Evolutionary conservation across 2,888 invertebrate genomes (phyloP), one percentile per base, ranked within the genome.

Genomic region (Stratiomys singularior): DNA sequence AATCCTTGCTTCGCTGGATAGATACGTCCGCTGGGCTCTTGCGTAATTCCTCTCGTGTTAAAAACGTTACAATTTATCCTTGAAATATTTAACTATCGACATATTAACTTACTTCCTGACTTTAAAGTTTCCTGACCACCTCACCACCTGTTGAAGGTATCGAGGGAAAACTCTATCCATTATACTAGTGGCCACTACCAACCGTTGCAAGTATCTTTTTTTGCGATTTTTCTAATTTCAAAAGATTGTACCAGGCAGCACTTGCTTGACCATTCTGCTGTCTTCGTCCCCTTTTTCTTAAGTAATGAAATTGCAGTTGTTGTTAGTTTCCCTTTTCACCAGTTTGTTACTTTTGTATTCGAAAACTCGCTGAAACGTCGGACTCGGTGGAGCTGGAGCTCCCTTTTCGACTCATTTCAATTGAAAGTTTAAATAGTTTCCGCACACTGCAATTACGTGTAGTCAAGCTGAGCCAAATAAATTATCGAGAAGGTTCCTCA

Each of bases 361-460:
- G 13, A 13, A 3, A 9, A 18, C 27, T 37, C 44, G n/a, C 18
- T 46, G 11, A 69, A 47, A 25, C 23, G 69, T 30, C 46, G n/a
- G 18, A 13, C 44, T 46, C 46, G 15, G 11, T 46, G n/a, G 23
- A 46, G 18, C 25, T 23, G 1, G 15, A 25, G 69, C 37, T 37
- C 37, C 37, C 56, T 56, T 37, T 58, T 74, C 30, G 58, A 27
- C 74, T 74, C 44, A 60, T 74, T 74, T 58, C 74, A 74, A 60
- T 60, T 63, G 47, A 76, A 76, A 66, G 66, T 66, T 77, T 77
- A 37, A 66, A 37, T 66, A 64, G 66, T 64, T 76, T 77, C 76
- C 66, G 76, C 67, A 77, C 76, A 66, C 76, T 77, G 76, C 76
- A 77, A 77, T 77, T 77, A 77, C 76, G 76, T 76, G 63, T 76